Percentiles rank a stretch among this genome's conserved stretches.
phyloP scores from a whole-genome alignment of 2,888 invertebrate species.

The Taphrorychus bicolor region DNA sequence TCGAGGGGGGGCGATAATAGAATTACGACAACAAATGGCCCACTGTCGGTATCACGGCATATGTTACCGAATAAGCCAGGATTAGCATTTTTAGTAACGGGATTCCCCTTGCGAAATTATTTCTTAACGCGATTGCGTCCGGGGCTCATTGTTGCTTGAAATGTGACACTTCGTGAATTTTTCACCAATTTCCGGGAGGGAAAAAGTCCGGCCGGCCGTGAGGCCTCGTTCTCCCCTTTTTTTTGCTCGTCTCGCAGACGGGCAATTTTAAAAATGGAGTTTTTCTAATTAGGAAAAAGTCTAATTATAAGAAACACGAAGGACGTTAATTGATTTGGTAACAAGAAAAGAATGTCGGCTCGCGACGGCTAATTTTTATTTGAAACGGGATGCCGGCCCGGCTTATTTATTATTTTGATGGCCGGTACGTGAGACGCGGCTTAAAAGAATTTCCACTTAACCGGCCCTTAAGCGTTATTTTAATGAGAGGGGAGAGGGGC shows the following conservation, averaged over 20 bases:
- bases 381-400: slow-evolving; percentile 46
- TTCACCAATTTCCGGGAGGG: background rate
- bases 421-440: slow-evolving; percentile 46
- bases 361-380: slow-evolving; percentile 50
- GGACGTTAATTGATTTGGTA: slow-evolving; percentile 61
- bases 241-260: slow-evolving; percentile 25
- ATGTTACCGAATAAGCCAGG: slow-evolving; percentile 49
- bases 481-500: background rate
- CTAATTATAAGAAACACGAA: slow-evolving; percentile 59
- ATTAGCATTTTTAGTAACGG: slow-evolving; percentile 26
- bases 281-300: slow-evolving; percentile 59
- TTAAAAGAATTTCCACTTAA: slow-evolving; percentile 4
- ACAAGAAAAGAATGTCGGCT: slow-evolving; percentile 55
- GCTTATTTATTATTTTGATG: slow-evolving; percentile 56
- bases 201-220: too few species aligned
- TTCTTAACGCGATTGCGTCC: slow-evolving; percentile 1
- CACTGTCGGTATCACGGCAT: slow-evolving; percentile 56
- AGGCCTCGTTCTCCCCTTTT: slow-evolving; percentile 5
- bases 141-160: background rate
- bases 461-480: background rate
- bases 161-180: slow-evolving; percentile 1
- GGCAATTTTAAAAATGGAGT: slow-evolving; percentile 60
- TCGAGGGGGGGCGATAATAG: slow-evolving; percentile 54
- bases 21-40: slow-evolving; percentile 59
- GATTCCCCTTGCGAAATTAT: slow-evolving; percentile 2